Percentiles rank a stretch among this genome's conserved stretches.
These are phyloP conservation scores for Napeogenes sylphis DNA, from an alignment of 2,888 invertebrate genomes.

Conservation along the genomic window DNA sequence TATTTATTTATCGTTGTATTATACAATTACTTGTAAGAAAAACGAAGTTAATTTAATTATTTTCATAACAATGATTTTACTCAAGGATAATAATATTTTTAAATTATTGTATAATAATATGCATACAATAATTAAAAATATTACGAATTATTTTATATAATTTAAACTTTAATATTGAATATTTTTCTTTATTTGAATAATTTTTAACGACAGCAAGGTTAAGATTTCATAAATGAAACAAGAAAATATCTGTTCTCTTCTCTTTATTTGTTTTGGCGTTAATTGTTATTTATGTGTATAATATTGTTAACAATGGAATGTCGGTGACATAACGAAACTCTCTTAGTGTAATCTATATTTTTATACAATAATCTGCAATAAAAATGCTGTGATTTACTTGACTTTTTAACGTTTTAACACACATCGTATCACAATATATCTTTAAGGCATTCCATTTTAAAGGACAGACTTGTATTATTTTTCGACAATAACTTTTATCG, in stretches of 20 bases:
- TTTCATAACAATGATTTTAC: no score
- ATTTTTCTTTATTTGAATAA: no score
- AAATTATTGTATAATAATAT: no score
- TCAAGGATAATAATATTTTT: no score
- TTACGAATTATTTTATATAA: no score
- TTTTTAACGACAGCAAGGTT: no score
- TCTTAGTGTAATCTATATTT: background rate
- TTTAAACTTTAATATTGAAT: no score
- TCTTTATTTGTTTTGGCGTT: constrained; percentile 8
- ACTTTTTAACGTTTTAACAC: constrained; percentile 1
- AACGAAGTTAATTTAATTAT: no score
- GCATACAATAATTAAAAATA: no score
- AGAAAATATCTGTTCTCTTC: background rate
- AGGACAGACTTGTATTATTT: constrained; percentile 11
- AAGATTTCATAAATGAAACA: background rate
- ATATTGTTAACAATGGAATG: constrained; percentile 4
- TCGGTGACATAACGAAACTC: constrained; percentile 2
- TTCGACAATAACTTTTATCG: background rate
- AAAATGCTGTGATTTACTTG: background rate
- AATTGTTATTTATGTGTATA: background rate
- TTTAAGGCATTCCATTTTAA: constrained; percentile 52
- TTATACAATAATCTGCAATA: constrained; percentile 4
- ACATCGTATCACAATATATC: constrained; percentile 55
- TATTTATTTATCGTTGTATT: no score
- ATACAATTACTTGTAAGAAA: no score